A percentile compares a stretch with the other conserved stretches of the same genome.
phyloP scores from a whole-genome alignment of 2,888 invertebrate genomes.

The Dynastes hyllus region DNA sequence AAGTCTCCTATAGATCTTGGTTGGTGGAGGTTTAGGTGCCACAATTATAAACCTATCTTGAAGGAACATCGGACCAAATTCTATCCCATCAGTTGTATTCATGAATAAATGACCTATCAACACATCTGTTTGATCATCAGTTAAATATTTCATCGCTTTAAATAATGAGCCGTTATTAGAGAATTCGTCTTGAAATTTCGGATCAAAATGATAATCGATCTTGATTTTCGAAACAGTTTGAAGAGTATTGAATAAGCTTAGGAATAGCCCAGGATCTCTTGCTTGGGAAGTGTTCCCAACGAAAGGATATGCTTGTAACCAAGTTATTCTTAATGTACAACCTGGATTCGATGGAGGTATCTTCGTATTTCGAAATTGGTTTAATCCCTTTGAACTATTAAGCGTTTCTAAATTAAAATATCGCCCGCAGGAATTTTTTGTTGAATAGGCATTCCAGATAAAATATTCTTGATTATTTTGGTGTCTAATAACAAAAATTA shows the following conservation, averaged over 20 bases:
- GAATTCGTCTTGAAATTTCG: conserved; percentile 43
- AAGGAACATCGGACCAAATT: conserved; percentile 45
- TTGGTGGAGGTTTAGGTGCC: conserved; percentile 41
- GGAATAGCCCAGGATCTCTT: conserved; percentile 35
- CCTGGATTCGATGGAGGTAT: background rate
- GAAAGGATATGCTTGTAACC: conserved; percentile 43
- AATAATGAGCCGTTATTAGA: conserved; percentile 44
- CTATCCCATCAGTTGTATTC: conserved; percentile 28
- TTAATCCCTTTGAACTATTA: background rate
- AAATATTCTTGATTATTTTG: background rate
- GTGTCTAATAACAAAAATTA: conserved; percentile 13
- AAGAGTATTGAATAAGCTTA: conserved; percentile 43
- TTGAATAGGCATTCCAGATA: conserved; percentile 5
- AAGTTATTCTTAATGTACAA: conserved; percentile 40
- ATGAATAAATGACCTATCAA: conserved; percentile 48
- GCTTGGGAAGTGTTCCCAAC: conserved; percentile 10
- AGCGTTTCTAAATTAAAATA: background rate
- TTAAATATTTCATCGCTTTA: conserved; percentile 19
- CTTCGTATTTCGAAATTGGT: conserved; percentile 7
- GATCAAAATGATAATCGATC: conserved; percentile 25
- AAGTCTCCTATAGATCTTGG: conserved; percentile 39
- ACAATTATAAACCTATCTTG: conserved; percentile 36
- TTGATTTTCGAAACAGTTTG: conserved; percentile 17
- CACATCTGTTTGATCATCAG: conserved; percentile 29
- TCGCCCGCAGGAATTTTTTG: conserved; percentile 8